Base-by-base conservation (phyloP, 2,797 vertebrate genomes). In the Helicolenus hilgendorfi region DNA sequence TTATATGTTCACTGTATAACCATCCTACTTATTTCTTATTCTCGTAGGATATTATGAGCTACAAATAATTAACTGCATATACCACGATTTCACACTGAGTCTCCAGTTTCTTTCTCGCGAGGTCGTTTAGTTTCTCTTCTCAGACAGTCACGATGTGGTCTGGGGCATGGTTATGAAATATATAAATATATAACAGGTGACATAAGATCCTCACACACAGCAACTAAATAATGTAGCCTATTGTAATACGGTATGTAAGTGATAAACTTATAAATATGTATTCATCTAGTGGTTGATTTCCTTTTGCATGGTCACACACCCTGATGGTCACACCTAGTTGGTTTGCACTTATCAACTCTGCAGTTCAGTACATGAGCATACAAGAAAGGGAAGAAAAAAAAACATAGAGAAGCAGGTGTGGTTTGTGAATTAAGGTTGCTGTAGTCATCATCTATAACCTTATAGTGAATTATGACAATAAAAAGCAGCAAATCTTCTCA, bases 271-370 rank as follows among this genome's bases (percentile, higher is more conserved):
- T 45, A 45, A 53, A 49, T 24, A 7, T 65, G 7, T 13, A 11
- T 60, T 67, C 4, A 59, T 56, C 9, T 53, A 20, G 13, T 31
- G 31, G 4, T 31, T 15, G 5, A 31, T 64, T 45, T 55, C 15
- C 15, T 73, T 55, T 24, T 55, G 14, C 22, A 53, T 41, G 26
- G n/a, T 41, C 56, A 69, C 60, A 60, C 79, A 77, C 72, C 10
- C 29, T 38, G 22, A 15, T 33, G 24, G 64, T 74, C 80, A 75
- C 77, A 88, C 77, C 83, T 41, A 41, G 58, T 33, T 36, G 9
- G 2, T 56, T 72, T 22, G 11, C 38, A 35, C 55, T 70, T 20
- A 41, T 45, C 31, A 29, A 18, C 4, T 49, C 15, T 58, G 26
- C 78, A 84, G 27, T n/a, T 24, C 11, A 58, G 33, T 3, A 5